Evolutionary conservation across 2,797 vertebrate species (phyloP), one percentile per base, ranked within the genome.

Genomic region (Chaetophractus vellerosus): DNA sequence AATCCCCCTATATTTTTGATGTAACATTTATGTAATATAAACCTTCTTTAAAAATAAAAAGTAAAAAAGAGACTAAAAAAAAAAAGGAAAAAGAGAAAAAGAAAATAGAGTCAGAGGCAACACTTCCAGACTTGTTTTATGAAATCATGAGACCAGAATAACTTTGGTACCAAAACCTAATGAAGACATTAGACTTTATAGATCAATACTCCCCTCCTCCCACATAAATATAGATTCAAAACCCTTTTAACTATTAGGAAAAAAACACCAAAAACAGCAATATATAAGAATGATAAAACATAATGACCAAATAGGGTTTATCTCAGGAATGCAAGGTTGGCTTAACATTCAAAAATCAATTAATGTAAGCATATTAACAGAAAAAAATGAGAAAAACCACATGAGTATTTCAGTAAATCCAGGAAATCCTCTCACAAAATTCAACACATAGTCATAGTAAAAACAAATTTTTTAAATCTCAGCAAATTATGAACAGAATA

Each of bases 241-340:
- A 76, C 6, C 19, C 33, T 93, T 66, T 31, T 84, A 82, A 80
- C 88, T 81, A 72, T 64, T 82, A 72, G 15, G n/a, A 90, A 41
- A 21, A 36, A 88, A 78, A 33, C 86, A 4, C 2, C 52, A 52
- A 45, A 45, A 45, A 45, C 18, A 85, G 61, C 31, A 93, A 12
- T 28, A 75, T 64, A 71, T 81, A 80, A 57, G 69, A 93, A 93
- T 9, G 16, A 66, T 91, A 86, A 92, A 75, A 80, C 28, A 59
- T 80, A 50, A 83, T 33, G 31, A 91, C 28, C 48, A 88, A 41
- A 38, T 19, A 83, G 38, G 16, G 21, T 66, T 87, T 72, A 94
- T 23, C 38, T 87, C 69, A 78, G 69, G 87, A 86, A 95, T 79
- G 45, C 59, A 95, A 95, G 66, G 64, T 80, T 93, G 88, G 66